Base-by-base conservation (phyloP, 2,113 vertebrate genomes). In the Corythornis madagascariensis region DNA sequence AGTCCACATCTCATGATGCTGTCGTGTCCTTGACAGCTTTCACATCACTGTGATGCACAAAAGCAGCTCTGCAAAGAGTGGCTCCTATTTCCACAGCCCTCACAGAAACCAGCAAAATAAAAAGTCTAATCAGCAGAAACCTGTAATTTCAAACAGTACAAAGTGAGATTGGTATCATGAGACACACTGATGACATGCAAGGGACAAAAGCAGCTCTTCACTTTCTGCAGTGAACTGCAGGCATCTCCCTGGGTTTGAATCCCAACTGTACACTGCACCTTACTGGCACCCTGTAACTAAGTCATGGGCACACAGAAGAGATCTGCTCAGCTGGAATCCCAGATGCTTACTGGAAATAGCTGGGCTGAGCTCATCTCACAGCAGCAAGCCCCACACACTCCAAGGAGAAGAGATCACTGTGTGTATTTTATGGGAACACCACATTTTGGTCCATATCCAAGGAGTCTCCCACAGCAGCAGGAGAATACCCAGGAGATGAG, bases 271-370 rank as follows among this genome's bases (percentile, higher is more conserved):
- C 21, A 18, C 9, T 61, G 28, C 35, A 25, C 21, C 52, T 59
- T 11, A 0, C 2, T 61, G 50, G 40, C 71, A 94, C 31, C 18
- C 29, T 66, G 28, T 42, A 76, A 70, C 7, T 24, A 89, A 53
- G 21, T 28, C 24, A 43, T 56, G 83, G 74, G 76, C 72, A 60
- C 7, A 8, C 28, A 83, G 42, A 88, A 52, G 40, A 90, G 26
- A 74, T 74, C 45, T 60, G 19, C 47, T 75, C 38, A 71, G 33
- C 63, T 9, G 24, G 61, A 87, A 79, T 57, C n/a, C 40, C 71
- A 85, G 83, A 71, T 83, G 88, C 80, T 96, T 90, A 80, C 66
- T 72, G 86, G 78, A 90, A 93, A 83, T 66, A 84, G 79, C 52
- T 63, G 29, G 55, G 20, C 18, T 82, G 52, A 85, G 63, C 53